Base-by-base conservation (phyloP, 2,888 invertebrate genomes). In the Heliconius charithonia region DNA sequence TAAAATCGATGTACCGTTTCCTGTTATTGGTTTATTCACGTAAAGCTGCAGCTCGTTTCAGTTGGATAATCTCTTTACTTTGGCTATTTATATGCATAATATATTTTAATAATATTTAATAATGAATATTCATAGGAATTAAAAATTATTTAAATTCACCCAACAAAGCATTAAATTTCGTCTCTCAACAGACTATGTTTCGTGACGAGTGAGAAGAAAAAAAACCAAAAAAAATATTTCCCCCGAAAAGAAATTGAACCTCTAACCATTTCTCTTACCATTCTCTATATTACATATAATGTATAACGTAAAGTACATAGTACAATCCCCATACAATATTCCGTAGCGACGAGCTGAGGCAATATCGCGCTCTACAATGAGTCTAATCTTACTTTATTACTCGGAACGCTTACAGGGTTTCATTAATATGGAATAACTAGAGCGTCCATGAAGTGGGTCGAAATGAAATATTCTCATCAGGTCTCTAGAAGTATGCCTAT, bases 311-410 rank as follows among this genome's bases (percentile, higher is more conserved):
- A 25, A 16, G 25, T 72, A 59, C 72, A 72, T 16, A 72, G 71
- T 13, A 63, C 62, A 22, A 65, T 63, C 74, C 19, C 74, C 27
- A 74, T 74, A 74, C 74, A 74, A 74, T 74, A 74, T 74, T 74
- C 67, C 32, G 45, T 77, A 73, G 77, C 56, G 71, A 63, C 71
- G 72, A 65, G 72, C 65, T 51, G 75, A 63, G 37, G 77, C 67
- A 78, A 78, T 78, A 78, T 73, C 73, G 80, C 79, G 84, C 86
- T 85, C 84, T 85, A 87, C 87, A 88, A 87, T 87, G 88, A 85
- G 87, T 85, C 83, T 90, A 90, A 91, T 90, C 90, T 88, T 85
- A 86, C 87, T 88, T 90, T 89, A 90, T 90, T 89, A 87, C 89
- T 83, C 83, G 81, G 84, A 87, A 85, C 85, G 85, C 59, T 81